Conservation (phyloP, 2,113 vertebrate genomes). For the Sturnus vulgaris region DNA sequence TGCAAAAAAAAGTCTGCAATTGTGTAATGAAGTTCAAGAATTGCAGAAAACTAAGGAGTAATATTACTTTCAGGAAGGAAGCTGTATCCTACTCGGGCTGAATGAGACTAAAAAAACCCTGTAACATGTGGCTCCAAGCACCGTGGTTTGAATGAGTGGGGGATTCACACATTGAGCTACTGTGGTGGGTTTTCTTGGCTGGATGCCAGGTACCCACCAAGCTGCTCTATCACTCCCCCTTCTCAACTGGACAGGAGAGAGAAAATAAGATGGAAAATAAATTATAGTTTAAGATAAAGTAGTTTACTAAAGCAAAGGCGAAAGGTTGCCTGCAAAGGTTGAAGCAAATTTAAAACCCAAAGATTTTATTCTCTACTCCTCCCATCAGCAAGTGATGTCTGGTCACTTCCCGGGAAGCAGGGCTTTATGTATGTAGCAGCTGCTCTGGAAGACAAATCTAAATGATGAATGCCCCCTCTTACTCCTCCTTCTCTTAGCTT, state of each 20-base stretch:
- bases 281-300: neutral
- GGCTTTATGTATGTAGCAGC: neutral
- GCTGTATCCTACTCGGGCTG: rapidly evolving
- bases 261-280: neutral
- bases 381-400: neutral
- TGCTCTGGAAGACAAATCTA: neutral
- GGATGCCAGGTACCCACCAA: neutral
- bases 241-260: neutral
- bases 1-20: neutral
- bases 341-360: neutral
- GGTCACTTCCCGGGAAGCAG: neutral
- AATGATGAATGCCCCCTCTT: neutral
- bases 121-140: neutral
- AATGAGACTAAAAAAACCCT: neutral
- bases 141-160: neutral
- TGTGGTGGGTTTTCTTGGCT: neutral
- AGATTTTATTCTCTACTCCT: neutral
- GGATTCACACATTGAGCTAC: neutral
- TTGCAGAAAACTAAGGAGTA: neutral
- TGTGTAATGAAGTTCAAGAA: neutral
- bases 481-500: neutral
- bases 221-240: neutral
- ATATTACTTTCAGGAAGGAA: neutral
- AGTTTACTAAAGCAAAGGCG: neutral
- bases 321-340: neutral